Evolutionary conservation across 2,113 vertebrate species (phyloP).

Genomic region (Heterocephalus glaber): DNA sequence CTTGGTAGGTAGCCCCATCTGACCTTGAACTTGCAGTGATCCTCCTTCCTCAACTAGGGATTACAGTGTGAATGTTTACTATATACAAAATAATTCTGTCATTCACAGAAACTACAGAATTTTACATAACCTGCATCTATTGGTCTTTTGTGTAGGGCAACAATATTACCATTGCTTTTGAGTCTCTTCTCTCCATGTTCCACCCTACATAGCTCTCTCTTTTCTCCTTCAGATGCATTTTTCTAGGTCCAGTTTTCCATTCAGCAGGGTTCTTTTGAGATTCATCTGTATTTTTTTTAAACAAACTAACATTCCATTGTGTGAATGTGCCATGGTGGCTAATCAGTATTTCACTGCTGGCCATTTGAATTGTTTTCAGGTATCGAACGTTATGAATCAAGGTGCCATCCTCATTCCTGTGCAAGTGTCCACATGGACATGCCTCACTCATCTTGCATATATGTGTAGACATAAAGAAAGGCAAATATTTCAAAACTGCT

Average conservation of each 20-base stretch:
- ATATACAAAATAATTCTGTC: neutral
- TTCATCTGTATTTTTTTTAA: neutral
- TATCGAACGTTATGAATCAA: neutral
- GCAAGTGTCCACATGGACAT: neutral
- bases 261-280: neutral
- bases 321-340: neutral
- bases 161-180: neutral
- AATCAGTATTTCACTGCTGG: neutral
- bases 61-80: neutral
- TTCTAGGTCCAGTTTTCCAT: neutral
- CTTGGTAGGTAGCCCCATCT: no score
- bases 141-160: neutral
- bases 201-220: fast-evolving
- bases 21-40: neutral
- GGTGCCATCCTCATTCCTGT: neutral
- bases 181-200: neutral
- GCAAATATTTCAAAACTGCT: neutral
- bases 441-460: neutral
- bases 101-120: neutral
- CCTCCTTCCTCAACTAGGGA: neutral
- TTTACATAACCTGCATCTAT: neutral
- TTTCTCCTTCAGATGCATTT: neutral
- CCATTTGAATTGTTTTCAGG: neutral
- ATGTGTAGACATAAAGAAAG: neutral
- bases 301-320: neutral